Evolutionary conservation across 2,797 vertebrate genomes (phyloP).

Genomic region (Characodon lateralis): DNA sequence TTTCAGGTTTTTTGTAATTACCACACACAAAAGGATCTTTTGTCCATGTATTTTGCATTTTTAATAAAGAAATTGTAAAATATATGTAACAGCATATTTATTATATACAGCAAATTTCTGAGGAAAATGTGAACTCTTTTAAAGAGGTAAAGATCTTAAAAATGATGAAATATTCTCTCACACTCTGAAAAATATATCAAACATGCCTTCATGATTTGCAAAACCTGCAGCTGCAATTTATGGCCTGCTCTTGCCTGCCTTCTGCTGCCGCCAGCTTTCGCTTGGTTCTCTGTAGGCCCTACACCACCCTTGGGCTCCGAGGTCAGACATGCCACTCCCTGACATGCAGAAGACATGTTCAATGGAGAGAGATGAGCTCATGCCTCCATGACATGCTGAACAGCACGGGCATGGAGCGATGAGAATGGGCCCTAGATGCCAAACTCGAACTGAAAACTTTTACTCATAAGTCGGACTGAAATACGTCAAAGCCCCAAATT

Average conservation of each 20-base stretch:
- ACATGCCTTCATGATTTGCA: neutral
- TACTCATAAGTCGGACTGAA: neutral
- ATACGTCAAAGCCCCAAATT: neutral
- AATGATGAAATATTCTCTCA: neutral
- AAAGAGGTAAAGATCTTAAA: neutral
- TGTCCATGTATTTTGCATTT: neutral
- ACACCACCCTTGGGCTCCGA: too few relatives aligned
- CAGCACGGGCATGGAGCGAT: too few relatives aligned
- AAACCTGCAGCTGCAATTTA: neutral
- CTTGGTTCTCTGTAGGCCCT: too few relatives aligned
- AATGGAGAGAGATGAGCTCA: too few relatives aligned
- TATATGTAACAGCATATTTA: neutral
- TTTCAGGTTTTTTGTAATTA: neutral
- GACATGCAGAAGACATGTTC: too few relatives aligned
- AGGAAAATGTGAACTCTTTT: neutral
- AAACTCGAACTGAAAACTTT: neutral
- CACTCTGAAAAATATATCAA: neutral
- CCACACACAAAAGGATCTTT: neutral
- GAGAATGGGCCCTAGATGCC: too few relatives aligned
- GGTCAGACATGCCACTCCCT: too few relatives aligned
- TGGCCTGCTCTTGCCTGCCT: too few relatives aligned
- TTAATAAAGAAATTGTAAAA: neutral
- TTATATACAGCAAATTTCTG: neutral
- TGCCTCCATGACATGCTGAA: too few relatives aligned
- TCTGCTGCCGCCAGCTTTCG: too few relatives aligned